These are phyloP conservation scores for Ctenodactylus gundi DNA, from an alignment of 2,113 vertebrate genomes.

Conservation along the genomic window DNA sequence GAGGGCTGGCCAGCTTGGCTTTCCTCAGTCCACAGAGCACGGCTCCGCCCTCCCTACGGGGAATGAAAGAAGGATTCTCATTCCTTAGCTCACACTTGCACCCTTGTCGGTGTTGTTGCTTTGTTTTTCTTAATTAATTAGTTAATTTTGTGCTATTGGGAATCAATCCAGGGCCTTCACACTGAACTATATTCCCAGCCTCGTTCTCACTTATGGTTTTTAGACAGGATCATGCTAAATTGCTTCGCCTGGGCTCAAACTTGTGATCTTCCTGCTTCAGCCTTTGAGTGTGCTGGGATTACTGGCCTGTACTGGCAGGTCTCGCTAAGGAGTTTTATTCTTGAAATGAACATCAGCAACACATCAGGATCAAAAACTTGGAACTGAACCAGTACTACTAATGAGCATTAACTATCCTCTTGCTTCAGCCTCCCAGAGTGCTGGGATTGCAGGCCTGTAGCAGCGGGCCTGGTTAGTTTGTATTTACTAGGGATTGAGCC, in stretches of 20 bases:
- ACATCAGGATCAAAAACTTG: no score
- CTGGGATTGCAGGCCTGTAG: no score
- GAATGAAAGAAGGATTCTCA: neutral
- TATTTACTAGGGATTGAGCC: no score
- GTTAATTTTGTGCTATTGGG: neutral
- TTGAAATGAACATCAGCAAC: no score
- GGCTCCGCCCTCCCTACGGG: neutral
- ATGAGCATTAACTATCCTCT: no score
- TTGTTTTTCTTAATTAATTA: neutral
- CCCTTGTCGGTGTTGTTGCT: neutral
- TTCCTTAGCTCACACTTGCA: neutral
- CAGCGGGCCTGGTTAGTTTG: no score
- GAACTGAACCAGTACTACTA: no score
- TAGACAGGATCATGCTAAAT: neutral
- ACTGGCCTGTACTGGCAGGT: neutral
- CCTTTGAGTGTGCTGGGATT: neutral
- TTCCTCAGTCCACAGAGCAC: neutral
- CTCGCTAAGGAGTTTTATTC: no score
- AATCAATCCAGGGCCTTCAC: neutral
- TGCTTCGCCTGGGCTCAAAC: neutral
- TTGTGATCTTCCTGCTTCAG: neutral
- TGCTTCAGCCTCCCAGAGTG: no score
- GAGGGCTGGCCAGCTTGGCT: neutral
- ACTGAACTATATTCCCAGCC: neutral
- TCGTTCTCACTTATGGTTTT: neutral